A percentile compares a stretch with the other conserved stretches of the same genome.
Evolutionary conservation across 2,888 invertebrate genomes (phyloP).

Genomic region (Leptinotarsa peninsularis): DNA sequence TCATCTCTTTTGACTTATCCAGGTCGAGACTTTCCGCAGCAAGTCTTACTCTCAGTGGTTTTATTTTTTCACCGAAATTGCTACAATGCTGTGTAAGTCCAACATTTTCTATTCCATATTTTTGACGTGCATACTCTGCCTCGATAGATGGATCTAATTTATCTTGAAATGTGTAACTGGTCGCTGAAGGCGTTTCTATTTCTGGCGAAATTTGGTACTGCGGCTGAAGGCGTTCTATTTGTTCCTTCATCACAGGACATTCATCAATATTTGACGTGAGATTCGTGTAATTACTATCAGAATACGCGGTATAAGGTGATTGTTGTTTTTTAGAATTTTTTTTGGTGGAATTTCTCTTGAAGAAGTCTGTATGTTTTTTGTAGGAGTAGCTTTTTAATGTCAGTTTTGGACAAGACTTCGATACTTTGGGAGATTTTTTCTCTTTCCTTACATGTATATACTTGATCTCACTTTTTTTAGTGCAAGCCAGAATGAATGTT

Average conservation of each 20-base stretch:
- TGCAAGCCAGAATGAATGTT: conserved; percentile 20
- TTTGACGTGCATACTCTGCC: conserved; percentile 43
- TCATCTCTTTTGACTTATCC: neutral
- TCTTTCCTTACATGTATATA: conserved; percentile 13
- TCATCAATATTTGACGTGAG: conserved; percentile 22
- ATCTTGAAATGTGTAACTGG: conserved; percentile 24
- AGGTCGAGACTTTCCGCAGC: neutral
- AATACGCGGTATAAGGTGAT: conserved; percentile 40
- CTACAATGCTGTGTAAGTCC: conserved; percentile 43
- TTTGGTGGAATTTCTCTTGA: neutral
- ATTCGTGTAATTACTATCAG: conserved; percentile 44
- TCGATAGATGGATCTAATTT: conserved; percentile 39
- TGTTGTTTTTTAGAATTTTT: conserved; percentile 28
- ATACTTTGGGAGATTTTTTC: conserved; percentile 10
- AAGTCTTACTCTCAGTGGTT: neutral
- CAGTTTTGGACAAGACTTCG: conserved; percentile 37
- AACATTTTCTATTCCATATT: conserved; percentile 37
- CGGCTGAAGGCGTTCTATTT: conserved; percentile 35
- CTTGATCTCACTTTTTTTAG: neutral
- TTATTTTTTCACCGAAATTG: conserved; percentile 28
- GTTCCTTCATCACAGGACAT: conserved; percentile 25
- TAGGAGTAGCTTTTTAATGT: conserved; percentile 21
- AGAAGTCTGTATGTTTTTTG: neutral
- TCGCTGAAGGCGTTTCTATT: conserved; percentile 5
- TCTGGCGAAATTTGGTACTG: conserved; percentile 36